Percentiles rank a stretch among this genome's conserved stretches.
phyloP scores from a whole-genome alignment of 1,140 invertebrate species.

The Drosophila nikananu region DNA sequence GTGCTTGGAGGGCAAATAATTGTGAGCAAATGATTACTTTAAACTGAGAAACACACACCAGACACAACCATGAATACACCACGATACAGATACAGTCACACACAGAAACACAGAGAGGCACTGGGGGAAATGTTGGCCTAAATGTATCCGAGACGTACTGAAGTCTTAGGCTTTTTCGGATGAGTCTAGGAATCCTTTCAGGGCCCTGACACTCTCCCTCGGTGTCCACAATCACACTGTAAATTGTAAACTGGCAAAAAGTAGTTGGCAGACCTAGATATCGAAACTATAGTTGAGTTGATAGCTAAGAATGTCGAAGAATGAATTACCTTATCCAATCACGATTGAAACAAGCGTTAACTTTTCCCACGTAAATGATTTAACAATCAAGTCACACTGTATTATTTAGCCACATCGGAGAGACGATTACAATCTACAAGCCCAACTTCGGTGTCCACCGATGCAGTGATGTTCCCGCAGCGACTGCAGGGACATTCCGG shows the following conservation, averaged over 20 bases:
- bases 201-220: not conserved
- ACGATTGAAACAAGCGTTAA: slow-evolving; percentile 70
- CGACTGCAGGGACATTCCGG: slow-evolving; percentile 1
- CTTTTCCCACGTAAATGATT: slow-evolving; percentile 80
- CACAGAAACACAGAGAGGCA: slow-evolving; percentile 25
- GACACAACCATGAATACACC: slow-evolving; percentile 15
- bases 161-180: not conserved
- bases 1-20: slow-evolving; percentile 56
- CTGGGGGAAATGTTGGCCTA: not conserved
- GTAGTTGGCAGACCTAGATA: slow-evolving; percentile 49
- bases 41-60: slow-evolving; percentile 27
- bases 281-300: slow-evolving; percentile 48
- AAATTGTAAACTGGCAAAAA: slow-evolving; percentile 76
- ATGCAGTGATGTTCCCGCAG: slow-evolving; percentile 20
- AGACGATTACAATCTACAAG: slow-evolving; percentile 39
- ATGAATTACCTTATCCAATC: slow-evolving; percentile 28
- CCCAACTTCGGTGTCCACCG: slow-evolving; percentile 42
- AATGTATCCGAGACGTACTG: not conserved
- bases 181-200: not conserved
- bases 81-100: slow-evolving; percentile 8
- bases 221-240: slow-evolving; percentile 46
- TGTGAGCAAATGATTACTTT: slow-evolving; percentile 78
- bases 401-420: slow-evolving; percentile 63
- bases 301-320: slow-evolving; percentile 41
- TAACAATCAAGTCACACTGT: slow-evolving; percentile 72